Evolutionary conservation across 2,797 vertebrate species (phyloP).

Genomic region (Lycodopsis pacificus): DNA sequence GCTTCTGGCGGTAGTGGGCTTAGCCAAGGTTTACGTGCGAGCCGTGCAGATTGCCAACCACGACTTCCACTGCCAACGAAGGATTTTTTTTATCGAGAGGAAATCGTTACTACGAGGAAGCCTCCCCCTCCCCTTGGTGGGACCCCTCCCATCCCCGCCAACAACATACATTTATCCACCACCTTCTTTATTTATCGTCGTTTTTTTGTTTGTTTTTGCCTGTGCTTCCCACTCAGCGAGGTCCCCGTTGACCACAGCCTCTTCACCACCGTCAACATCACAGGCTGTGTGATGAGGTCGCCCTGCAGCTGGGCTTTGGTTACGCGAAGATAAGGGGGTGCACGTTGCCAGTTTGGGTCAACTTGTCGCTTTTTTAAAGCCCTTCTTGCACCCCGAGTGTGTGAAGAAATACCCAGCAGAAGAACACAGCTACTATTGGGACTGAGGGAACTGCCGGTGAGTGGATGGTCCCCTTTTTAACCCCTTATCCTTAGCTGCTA

Average conservation of each 20-base stretch:
- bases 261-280: background rate
- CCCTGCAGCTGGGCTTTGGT: slow-evolving; percentile 35
- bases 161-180: background rate
- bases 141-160: background rate
- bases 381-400: background rate
- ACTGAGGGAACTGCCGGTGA: slow-evolving; percentile 63
- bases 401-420: slow-evolving; percentile 36
- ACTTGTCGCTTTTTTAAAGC: background rate
- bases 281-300: slow-evolving; percentile 63
- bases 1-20: slow-evolving; percentile 59
- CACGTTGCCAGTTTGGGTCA: slow-evolving; percentile 6
- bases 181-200: background rate
- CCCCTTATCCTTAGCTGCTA: slow-evolving; percentile 4
- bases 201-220: background rate
- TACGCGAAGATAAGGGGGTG: slow-evolving; percentile 19
- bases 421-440: slow-evolving; percentile 8
- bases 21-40: slow-evolving; percentile 67
- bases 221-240: background rate
- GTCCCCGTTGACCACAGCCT: background rate
- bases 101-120: slow-evolving; percentile 10
- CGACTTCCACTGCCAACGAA: slow-evolving; percentile 12
- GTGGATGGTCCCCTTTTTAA: slow-evolving; percentile 27
- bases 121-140: background rate
- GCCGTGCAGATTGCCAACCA: slow-evolving; percentile 42
- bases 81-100: background rate